Conservation (phyloP, 2,113 vertebrate species). For the Ramphastos sulfuratus region DNA sequence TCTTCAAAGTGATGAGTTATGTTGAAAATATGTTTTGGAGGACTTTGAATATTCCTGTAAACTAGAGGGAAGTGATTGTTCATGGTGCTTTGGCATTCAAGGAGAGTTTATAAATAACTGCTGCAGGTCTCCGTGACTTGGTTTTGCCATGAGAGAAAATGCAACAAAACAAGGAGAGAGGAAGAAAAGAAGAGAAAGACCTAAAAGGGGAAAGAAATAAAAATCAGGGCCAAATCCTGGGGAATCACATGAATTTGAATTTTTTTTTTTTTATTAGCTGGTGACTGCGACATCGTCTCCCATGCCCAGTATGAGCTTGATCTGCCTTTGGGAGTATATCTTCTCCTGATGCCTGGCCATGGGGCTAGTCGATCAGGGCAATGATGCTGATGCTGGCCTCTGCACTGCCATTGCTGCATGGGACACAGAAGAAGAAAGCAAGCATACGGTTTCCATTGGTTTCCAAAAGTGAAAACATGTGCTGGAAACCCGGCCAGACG, state of each 20-base stretch:
- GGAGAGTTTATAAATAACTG: slow-evolving; percentile 63
- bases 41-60: slow-evolving; percentile 67
- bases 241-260: background rate
- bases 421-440: background rate
- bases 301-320: fast-evolving
- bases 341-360: fast-evolving
- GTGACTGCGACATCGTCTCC: fast-evolving
- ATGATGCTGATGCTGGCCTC: background rate
- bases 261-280: background rate
- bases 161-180: background rate
- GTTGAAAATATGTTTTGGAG: slow-evolving; percentile 68
- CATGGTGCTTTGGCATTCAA: slow-evolving; percentile 8
- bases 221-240: background rate
- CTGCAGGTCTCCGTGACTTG: background rate
- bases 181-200: background rate
- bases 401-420: background rate
- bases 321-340: background rate
- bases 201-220: background rate
- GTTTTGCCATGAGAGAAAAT: background rate
- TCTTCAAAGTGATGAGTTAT: slow-evolving; percentile 81
- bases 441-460: slow-evolving; percentile 47
- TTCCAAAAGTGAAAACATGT: slow-evolving; percentile 55
- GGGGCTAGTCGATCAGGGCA: background rate
- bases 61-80: slow-evolving; percentile 40
- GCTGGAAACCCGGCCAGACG: background rate